phyloP scores from a whole-genome alignment of 2,888 invertebrate genomes.

The Girardia tigrina region DNA sequence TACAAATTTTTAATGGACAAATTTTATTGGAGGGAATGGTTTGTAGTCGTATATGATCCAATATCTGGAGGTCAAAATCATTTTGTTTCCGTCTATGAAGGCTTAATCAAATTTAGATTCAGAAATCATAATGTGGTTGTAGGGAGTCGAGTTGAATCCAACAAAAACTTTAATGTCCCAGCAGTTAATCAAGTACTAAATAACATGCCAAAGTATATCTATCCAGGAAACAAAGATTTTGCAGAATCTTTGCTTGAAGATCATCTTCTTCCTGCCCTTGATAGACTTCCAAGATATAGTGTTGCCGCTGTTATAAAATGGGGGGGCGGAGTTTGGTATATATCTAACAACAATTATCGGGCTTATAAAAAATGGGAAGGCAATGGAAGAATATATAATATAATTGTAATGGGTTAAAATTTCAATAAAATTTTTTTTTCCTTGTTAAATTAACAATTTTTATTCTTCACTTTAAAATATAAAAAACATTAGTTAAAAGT shows the following conservation, averaged over 20 bases:
- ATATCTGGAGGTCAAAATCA: not conserved
- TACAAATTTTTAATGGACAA: not conserved
- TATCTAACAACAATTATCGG: not conserved
- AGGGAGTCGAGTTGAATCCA: not conserved
- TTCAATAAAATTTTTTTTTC: too few relatives aligned
- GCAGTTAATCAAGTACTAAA: not conserved
- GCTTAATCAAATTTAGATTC: not conserved
- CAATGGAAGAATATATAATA: not conserved
- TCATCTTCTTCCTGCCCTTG: not conserved
- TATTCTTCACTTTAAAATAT: too few relatives aligned
- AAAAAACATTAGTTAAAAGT: too few relatives aligned
- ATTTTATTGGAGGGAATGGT: conserved; percentile 13
- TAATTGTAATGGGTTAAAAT: not conserved
- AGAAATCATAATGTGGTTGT: not conserved
- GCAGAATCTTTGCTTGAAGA: not conserved
- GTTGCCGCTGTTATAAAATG: not conserved
- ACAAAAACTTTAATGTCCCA: not conserved
- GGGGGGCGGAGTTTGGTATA: not conserved
- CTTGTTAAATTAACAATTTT: too few relatives aligned
- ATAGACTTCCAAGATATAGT: not conserved
- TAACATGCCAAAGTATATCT: not conserved
- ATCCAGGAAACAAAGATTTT: not conserved
- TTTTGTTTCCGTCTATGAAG: not conserved
- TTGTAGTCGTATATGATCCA: not conserved
- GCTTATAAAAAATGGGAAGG: not conserved